Evolutionary conservation across 2,113 vertebrate species (phyloP).

Genomic region (Erythrolamprus reginae): DNA sequence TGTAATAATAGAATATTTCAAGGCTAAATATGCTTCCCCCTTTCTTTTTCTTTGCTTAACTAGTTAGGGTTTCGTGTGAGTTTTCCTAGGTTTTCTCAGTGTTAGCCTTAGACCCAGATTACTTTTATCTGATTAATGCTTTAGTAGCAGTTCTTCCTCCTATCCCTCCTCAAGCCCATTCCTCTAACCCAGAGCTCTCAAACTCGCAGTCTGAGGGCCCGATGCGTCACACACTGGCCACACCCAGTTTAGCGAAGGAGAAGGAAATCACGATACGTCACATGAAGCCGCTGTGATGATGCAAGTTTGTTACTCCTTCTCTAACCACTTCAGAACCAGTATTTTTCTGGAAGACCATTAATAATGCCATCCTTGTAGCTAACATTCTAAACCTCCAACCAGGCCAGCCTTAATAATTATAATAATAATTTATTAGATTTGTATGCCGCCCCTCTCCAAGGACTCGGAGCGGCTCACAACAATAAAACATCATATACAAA

Average conservation of each 20-base stretch:
- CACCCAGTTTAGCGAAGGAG: too few relatives aligned
- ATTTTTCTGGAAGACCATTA: neutral
- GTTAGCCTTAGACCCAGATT: neutral
- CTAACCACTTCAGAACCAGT: neutral
- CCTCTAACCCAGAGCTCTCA: neutral
- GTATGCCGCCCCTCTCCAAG: too few relatives aligned
- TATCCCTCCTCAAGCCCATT: neutral
- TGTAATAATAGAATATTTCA: neutral
- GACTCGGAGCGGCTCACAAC: too few relatives aligned
- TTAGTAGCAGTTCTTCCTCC: neutral
- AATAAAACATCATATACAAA: too few relatives aligned
- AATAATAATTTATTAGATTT: too few relatives aligned
- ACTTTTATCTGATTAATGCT: neutral
- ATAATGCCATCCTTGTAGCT: neutral
- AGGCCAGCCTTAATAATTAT: too few relatives aligned
- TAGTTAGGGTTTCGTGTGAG: neutral
- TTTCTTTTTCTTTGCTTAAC: neutral
- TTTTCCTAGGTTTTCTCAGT: neutral
- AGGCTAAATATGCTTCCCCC: neutral
- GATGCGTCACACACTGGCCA: too few relatives aligned
- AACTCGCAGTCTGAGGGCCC: too few relatives aligned
- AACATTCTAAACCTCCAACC: neutral
- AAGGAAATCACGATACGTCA: too few relatives aligned
- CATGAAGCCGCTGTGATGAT: too few relatives aligned
- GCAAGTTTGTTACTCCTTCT: too few relatives aligned